Base-by-base conservation (phyloP, 2,113 vertebrate species). In the Oryzias curvinotus region DNA sequence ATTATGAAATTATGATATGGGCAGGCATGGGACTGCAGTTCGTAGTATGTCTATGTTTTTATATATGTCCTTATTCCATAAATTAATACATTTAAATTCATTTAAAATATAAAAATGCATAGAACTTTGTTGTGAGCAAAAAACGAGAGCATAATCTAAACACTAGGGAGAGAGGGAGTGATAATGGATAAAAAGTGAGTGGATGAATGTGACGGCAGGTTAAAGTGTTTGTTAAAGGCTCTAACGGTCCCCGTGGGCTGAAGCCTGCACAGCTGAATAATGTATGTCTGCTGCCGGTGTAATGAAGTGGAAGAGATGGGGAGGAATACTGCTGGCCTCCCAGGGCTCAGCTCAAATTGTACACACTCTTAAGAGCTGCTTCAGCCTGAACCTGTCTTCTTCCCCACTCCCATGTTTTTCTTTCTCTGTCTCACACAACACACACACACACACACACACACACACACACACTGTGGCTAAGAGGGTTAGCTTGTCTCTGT, bases 251-350 rank as follows among this genome's bases (percentile, higher is more conserved):
- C 91, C 52, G 78, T 47, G 84, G 89, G 87, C 84, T 55, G 55
- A 76, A 78, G 84, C 82, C 77, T 75, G 79, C 77, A 60, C 59
- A 75, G 82, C 79, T 90, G 86, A 91, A 91, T 92, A 90, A 91
- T 92, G 88, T 83, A 90, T 90, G 84, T 59, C 61, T 48, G 86
- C 84, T 90, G 77, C 73, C 43, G 66, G 79, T 82, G 89, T 92
- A 91, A 92, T 92, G 89, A 92, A 90, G 87, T 87, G 81, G 90
- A 90, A 92, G 88, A 80, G 83, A 91, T 89, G 50, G 73, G 86
- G 80, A 87, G 78, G 86, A 90, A 87, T 90, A 88, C 68, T 65
- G 58, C 75, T 68, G 82, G 81, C 87, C 87, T 92, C 89, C 77
- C 83, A 71, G 88, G 89, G 85, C 87, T 79, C 79, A 82, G 71